Percentiles rank a stretch among this genome's conserved stretches.
Conservation (phyloP, 2,888 invertebrate species). For the Cerastoderma edule region DNA sequence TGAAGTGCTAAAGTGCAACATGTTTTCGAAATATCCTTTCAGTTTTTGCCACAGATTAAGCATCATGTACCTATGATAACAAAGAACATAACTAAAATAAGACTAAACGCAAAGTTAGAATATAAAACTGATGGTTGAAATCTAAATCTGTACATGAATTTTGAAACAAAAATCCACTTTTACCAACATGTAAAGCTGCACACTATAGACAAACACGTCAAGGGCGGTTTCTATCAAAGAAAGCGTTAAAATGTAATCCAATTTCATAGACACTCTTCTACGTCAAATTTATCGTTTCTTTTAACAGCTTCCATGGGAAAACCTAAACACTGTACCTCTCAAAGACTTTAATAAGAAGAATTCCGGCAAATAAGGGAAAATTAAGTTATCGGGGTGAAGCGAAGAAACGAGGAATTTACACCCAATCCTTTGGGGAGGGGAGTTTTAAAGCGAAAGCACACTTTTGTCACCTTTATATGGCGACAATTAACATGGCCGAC, state of each 20-base stretch:
- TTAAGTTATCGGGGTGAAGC: conserved; percentile 15
- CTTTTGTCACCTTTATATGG: conserved; percentile 30
- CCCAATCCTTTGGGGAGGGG: conserved; percentile 21
- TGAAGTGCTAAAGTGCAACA: too few relatives aligned
- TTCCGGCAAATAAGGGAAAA: conserved; percentile 10
- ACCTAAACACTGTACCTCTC: conserved; percentile 25
- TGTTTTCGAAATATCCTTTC: too few relatives aligned
- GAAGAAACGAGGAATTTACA: conserved; percentile 33
- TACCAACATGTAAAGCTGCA: too few relatives aligned
- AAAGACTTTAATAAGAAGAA: conserved; percentile 25
- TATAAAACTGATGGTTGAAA: too few relatives aligned
- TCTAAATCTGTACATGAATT: too few relatives aligned
- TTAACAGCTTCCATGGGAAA: conserved; percentile 35
- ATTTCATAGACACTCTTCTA: conserved; percentile 24
- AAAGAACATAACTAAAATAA: too few relatives aligned
- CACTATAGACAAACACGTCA: too few relatives aligned
- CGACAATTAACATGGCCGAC: conserved; percentile 21
- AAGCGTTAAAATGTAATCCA: conserved; percentile 30
- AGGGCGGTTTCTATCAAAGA: too few relatives aligned
- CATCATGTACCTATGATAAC: too few relatives aligned
- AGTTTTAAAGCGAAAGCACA: conserved; percentile 9
- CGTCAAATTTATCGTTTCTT: conserved; percentile 24
- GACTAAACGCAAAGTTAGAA: too few relatives aligned
- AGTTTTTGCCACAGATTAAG: too few relatives aligned
- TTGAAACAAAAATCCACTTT: too few relatives aligned